phyloP scores from a whole-genome alignment of 2,113 vertebrate genomes.

The Gorsachius goisagi region DNA sequence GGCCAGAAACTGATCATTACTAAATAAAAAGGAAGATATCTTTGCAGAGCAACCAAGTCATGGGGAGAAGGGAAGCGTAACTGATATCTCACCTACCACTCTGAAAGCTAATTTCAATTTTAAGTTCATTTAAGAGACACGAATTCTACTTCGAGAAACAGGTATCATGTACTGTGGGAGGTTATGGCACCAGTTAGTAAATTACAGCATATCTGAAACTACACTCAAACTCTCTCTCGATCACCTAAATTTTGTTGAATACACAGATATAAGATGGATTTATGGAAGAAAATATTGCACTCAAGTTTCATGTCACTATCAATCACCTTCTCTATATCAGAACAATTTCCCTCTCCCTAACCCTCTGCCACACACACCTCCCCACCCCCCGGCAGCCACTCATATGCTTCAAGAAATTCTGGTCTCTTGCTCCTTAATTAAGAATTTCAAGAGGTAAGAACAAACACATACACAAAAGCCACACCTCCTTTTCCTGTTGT shows the following conservation, averaged over 20 bases:
- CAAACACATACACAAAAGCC: conserved; percentile 1
- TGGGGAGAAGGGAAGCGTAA: neutral
- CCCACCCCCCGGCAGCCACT: neutral
- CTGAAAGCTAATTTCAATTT: neutral
- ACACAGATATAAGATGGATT: neutral
- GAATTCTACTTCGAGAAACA: neutral
- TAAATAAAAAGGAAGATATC: neutral
- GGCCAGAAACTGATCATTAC: neutral
- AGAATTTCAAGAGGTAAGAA: conserved; percentile 34
- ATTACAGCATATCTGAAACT: neutral
- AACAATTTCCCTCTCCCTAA: neutral
- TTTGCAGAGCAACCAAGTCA: neutral
- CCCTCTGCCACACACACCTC: neutral
- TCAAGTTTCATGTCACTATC: neutral
- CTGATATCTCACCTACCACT: neutral
- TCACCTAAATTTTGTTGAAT: neutral
- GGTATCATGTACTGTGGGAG: neutral
- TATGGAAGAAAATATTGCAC: neutral
- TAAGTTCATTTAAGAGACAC: neutral
- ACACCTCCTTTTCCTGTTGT: conserved; percentile 27
- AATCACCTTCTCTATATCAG: neutral
- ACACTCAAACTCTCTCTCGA: neutral
- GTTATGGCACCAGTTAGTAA: neutral
- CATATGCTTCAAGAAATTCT: neutral
- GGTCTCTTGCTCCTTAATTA: conserved; percentile 11